Evolutionary conservation across 2,888 invertebrate genomes (phyloP), one percentile per base, ranked within the genome.

Genomic region (Frankliniella intonsa): DNA sequence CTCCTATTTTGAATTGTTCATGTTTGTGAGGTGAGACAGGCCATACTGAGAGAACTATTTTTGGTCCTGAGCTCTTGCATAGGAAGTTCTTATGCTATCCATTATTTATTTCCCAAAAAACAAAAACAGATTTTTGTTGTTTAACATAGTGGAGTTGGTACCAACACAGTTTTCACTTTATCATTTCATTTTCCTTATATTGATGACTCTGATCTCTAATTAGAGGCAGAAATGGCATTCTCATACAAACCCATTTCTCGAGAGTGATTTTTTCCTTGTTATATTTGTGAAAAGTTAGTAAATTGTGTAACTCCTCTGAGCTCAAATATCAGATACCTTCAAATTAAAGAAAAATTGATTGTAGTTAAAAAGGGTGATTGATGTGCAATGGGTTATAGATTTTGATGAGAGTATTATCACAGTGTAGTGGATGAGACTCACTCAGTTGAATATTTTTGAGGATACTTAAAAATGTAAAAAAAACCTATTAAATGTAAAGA

Each of bases 281-380:
- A 76, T 25, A 8, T 25, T 76, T 76, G 69, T 76, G 69, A 25
- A 76, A 76, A 76, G 25, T 76, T 76, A 76, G 69, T 76, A 25
- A 76, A 25, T 76, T 76, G n/a, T 76, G 25, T 76, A 76, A 25
- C 69, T 76, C 69, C n/a, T 76, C 12, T 76, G 69, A 76, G 69
- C 69, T 76, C 69, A 76, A 76, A 76, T 76, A 76, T 76, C 69
- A 76, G 69, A 76, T 76, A 76, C 25, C 69, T 22, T 76, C 25
- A 76, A 76, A 76, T 25, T 76, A 25, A 76, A 38, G 38, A 38
- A 38, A 38, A 38, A 76, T 25, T 76, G 69, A 76, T 76, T 69
- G 69, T 76, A 76, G 69, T 76, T 76, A 22, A 76, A 76, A 25
- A 76, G 25, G 69, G 69, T 76, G 69, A 76, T 76, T 22, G 38